Evolutionary conservation across 92 coral and sea anemone species (phyloP), one percentile per base, ranked within the genome.

Genomic region (Diadumene lineata): DNA sequence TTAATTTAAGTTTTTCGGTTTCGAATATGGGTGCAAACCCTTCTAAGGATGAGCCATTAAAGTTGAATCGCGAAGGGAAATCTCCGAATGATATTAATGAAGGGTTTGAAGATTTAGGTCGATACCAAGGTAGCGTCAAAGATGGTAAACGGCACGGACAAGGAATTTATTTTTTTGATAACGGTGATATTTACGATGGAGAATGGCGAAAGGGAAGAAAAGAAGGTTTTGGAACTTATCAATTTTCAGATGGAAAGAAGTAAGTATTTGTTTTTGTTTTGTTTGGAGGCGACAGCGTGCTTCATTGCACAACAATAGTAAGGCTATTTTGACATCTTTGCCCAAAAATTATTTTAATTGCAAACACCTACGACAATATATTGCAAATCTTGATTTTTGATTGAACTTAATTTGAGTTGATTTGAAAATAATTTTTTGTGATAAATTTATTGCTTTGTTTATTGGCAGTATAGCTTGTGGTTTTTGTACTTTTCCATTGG

Each of bases 101-200:
- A 21, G 92, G 66, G 4, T 91, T 87, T 50, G 89, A 85, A 50
- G 81, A 81, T 0, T 73, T 94, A 9, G 93, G 78, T 10, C 77
- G 80, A 38, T 94, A 92, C 64, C 75, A 83, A 18, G 98, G 98
- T 23, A 82, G 72, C 38, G 74, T 74, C 11, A 90, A 88, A 60
- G 79, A 80, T 16, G 94, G 90, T 21, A 93, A 87, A 32, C 66
- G 98, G 56, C 91, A 94, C 57, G 98, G 98, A 22, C 87, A 84
- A 61, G 98, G 98, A 38, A 81, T 86, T 24, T 94, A 86, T 83
- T 88, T 78, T 66, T 94, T 85, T 57, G 85, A 81, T 25, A 94
- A 94, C 81, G 98, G 98, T 29, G 98, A 94, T 50, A 94, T 94
- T 18, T 94, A 91, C 61, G 98, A 94, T 38, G 98, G 98, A 13